Conservation (phyloP, 2,113 vertebrate genomes). For the Nerophis ophidion region DNA sequence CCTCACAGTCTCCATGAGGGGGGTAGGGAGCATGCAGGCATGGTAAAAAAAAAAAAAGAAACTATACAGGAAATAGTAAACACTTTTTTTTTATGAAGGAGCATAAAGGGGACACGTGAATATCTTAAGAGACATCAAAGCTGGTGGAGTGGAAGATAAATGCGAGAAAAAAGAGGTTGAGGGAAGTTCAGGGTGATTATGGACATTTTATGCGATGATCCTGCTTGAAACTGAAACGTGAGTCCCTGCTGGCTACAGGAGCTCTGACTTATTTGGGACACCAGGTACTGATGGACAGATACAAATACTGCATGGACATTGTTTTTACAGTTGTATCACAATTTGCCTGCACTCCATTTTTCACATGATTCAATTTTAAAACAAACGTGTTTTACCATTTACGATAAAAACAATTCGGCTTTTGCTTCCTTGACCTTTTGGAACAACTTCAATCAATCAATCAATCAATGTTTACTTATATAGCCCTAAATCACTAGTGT, state of each 20-base stretch:
- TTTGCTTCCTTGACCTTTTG: no score
- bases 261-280: not conserved
- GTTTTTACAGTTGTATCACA: not conserved
- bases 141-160: not conserved
- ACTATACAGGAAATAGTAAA: not conserved
- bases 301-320: not conserved
- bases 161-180: not conserved
- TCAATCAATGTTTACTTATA: no score
- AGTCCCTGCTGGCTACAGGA: not conserved
- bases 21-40: no score
- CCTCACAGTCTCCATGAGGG: constrained; percentile 17
- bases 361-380: no score
- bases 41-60: not conserved
- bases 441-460: no score
- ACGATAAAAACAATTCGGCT: no score
- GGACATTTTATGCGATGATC: constrained; percentile 6
- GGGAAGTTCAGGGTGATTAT: constrained; percentile 3
- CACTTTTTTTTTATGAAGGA: not conserved
- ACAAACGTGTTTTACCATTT: no score
- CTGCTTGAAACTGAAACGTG: constrained; percentile 2
- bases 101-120: constrained; percentile 12
- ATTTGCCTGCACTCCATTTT: no score
- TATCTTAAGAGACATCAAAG: constrained; percentile 14
- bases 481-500: no score
- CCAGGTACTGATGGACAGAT: not conserved